A percentile compares a stretch with the other conserved stretches of the same genome.
Evolutionary conservation across 1,140 invertebrate genomes (phyloP).

Genomic region (Galendromus occidentalis): DNA sequence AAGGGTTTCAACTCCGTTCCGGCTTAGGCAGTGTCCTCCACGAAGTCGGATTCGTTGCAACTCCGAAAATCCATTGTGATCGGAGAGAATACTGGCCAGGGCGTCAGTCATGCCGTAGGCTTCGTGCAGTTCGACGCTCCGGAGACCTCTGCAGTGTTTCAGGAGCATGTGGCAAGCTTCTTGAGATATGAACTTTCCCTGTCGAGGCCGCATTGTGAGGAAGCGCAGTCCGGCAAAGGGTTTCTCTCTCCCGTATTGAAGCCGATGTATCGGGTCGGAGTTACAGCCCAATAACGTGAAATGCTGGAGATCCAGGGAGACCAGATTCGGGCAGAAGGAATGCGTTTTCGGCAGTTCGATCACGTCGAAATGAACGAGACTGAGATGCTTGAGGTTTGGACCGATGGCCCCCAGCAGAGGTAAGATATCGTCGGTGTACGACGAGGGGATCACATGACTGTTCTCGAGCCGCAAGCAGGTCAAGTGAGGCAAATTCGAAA

Average conservation of each 20-base stretch:
- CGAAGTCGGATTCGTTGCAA: not conserved
- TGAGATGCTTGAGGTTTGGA: not conserved
- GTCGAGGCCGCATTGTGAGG: not conserved
- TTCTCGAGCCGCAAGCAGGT: not conserved
- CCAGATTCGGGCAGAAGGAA: not conserved
- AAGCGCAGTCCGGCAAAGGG: not conserved
- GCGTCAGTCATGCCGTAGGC: constrained; percentile 2
- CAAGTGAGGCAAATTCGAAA: not conserved
- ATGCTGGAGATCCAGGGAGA: not conserved
- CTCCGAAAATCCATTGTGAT: not conserved
- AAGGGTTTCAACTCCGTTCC: not conserved
- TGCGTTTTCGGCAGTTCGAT: not conserved
- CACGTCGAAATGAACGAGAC: constrained; percentile 1
- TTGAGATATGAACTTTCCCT: not conserved
- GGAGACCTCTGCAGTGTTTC: not conserved
- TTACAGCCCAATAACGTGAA: not conserved
- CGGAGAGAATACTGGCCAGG: not conserved
- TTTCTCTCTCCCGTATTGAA: not conserved
- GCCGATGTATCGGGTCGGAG: not conserved
- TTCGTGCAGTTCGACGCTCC: not conserved
- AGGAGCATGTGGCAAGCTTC: constrained; percentile 1
- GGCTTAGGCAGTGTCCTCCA: not conserved
- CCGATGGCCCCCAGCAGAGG: not conserved
- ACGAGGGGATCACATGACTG: not conserved
- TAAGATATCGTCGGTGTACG: not conserved